Base-by-base conservation (phyloP, 2,113 vertebrate species). In the Phrynosoma blainvillii region DNA sequence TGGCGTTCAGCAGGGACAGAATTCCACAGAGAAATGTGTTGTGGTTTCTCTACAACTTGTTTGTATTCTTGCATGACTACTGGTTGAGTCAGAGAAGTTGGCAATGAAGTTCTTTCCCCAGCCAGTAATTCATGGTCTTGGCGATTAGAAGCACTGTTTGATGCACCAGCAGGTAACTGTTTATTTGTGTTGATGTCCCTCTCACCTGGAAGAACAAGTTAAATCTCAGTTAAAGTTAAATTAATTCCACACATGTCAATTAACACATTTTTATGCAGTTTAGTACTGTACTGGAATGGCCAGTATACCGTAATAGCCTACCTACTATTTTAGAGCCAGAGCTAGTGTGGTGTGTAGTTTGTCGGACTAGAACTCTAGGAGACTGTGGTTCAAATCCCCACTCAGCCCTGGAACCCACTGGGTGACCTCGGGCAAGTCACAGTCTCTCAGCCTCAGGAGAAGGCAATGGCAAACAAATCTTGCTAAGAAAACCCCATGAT, bases 131-230 rank as follows among this genome's bases (percentile, higher is more conserved):
- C 42, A 9, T 12, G 25, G 62, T 12, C 13, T 30, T 70, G 12
- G 32, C 40, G 21, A 16, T 16, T 5, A 42, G 18, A 12, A 30
- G 18, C 2, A 4, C 62, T 18, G 0, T 9, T 85, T 4, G 10
- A 74, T 86, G 0, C 65, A 21, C 32, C 25, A 56, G 92, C 78
- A 3, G 16, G 2, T 0, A 54, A 84, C 54, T n/a, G 80, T 85
- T 2, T 16, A 82, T 93, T 92, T 36, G 90, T 91, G 85, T 91
- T 92, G 82, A 18, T 77, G 62, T 91, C 90, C 73, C 54, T 85
- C 27, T 83, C 93, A 94, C 52, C 97, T 97, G 93, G 3, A 87
- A 93, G 62, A 84, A 80, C 3, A 77, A 90, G 23, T 23, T 0
- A 1, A 80, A 82, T 27, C 0, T 25, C 36, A 89, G 71, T 62